Evolutionary conservation across 2,113 vertebrate species (phyloP).

Genomic region (Isichthys henryi): DNA sequence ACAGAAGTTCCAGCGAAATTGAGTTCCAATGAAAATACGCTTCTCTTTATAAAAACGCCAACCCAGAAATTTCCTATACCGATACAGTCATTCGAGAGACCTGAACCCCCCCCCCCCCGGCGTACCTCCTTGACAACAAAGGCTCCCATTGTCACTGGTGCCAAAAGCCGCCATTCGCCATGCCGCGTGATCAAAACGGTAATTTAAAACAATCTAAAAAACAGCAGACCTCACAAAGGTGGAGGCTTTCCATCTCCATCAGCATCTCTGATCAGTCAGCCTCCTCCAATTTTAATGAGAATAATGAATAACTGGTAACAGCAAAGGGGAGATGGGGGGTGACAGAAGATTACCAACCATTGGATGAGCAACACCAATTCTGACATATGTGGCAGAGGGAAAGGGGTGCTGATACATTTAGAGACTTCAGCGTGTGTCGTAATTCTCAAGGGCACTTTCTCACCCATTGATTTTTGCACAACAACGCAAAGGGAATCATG

Average conservation of each 20-base stretch:
- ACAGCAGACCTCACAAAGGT: conserved; percentile 15
- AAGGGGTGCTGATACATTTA: not conserved
- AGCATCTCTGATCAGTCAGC: not conserved
- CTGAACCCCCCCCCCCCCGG: not conserved
- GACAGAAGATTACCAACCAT: not conserved
- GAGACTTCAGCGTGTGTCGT: not conserved
- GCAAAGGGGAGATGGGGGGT: not conserved
- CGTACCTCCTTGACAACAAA: conserved; percentile 28
- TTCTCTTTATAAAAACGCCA: not conserved
- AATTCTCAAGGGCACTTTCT: not conserved
- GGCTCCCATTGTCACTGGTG: conserved; percentile 26
- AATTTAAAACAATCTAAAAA: conserved; percentile 35
- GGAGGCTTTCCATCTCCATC: conserved; percentile 1
- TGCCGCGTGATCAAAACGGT: conserved; percentile 19
- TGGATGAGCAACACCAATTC: not conserved
- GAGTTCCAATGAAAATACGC: not conserved
- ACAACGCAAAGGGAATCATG: not conserved
- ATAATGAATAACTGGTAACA: conserved; percentile 2
- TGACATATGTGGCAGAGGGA: not conserved
- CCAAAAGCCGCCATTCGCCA: conserved; percentile 22
- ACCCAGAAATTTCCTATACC: not conserved
- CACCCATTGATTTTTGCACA: not conserved
- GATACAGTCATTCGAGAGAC: not conserved
- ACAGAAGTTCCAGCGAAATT: not conserved
- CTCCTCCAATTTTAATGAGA: conserved; percentile 15